Percentiles rank a stretch among this genome's conserved stretches.
Evolutionary conservation across 2,797 vertebrate species (phyloP).

Genomic region (Sardinella longiceps): DNA sequence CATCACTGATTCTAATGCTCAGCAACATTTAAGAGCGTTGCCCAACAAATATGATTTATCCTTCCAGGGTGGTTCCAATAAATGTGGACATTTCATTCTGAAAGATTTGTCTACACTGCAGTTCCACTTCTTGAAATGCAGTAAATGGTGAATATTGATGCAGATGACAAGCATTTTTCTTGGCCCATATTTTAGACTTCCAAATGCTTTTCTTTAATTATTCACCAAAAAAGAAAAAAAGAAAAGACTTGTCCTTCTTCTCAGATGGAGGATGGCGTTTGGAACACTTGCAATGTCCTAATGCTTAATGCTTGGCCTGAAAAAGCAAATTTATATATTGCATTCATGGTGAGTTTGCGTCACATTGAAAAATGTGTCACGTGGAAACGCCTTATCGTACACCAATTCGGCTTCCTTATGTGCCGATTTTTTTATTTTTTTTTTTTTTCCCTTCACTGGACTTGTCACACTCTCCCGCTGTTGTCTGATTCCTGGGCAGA

Average conservation of each 20-base stretch:
- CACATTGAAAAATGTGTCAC: not conserved
- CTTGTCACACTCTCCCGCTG: not conserved
- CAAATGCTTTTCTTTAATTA: slow-evolving; percentile 29
- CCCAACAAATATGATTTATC: slow-evolving; percentile 11
- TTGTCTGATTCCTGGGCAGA: not conserved
- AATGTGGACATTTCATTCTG: not conserved
- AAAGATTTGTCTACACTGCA: not conserved
- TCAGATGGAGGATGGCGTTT: not conserved
- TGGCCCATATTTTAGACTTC: not conserved
- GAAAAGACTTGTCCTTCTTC: no score
- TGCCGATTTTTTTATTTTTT: not conserved
- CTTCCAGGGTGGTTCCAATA: not conserved
- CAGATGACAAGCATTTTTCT: slow-evolving; percentile 21
- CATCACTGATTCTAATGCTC: slow-evolving; percentile 12
- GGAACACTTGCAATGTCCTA: not conserved
- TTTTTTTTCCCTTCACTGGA: not conserved
- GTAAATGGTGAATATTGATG: slow-evolving; percentile 15
- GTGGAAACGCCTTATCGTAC: not conserved
- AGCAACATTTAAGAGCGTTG: slow-evolving; percentile 7
- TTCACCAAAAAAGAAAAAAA: slow-evolving; percentile 28
- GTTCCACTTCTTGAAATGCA: slow-evolving; percentile 9
- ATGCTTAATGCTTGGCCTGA: not conserved
- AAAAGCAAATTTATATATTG: not conserved
- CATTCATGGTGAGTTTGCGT: not conserved
- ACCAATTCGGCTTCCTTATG: not conserved